Evolutionary conservation across 2,113 vertebrate genomes (phyloP).

Genomic region (Boulengeromyrus knoepffleri): DNA sequence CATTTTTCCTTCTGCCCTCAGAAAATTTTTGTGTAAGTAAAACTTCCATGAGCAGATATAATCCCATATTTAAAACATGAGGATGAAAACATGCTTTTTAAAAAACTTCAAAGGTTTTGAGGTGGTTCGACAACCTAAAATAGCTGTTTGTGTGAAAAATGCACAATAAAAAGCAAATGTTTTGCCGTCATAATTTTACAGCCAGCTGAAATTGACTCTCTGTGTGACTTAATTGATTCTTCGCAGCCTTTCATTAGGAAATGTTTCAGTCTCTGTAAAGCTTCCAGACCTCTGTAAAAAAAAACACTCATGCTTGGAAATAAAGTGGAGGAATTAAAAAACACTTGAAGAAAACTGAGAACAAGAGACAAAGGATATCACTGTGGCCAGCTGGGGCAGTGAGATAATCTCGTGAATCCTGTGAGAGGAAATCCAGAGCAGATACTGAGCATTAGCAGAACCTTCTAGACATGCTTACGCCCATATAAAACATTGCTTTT

Average conservation of each 20-base stretch:
- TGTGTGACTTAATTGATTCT: conserved; percentile 21
- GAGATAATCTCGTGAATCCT: background rate
- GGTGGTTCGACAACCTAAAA: background rate
- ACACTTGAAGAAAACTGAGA: background rate
- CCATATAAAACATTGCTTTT: background rate
- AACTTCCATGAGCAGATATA: background rate
- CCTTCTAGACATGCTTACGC: background rate
- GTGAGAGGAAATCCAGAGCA: background rate
- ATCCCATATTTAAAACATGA: background rate
- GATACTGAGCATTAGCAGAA: background rate
- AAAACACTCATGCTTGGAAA: background rate
- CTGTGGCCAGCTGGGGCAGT: background rate
- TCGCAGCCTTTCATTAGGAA: conserved; percentile 10
- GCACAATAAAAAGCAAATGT: background rate
- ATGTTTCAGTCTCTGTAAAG: conserved; percentile 13
- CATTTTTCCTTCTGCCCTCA: too few species aligned
- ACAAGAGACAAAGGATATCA: background rate
- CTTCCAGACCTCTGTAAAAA: conserved; percentile 1
- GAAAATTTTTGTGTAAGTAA: too few species aligned
- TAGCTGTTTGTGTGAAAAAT: background rate
- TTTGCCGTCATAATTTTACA: background rate
- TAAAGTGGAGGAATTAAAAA: conserved; percentile 17
- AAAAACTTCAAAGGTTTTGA: background rate
- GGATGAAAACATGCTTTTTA: background rate
- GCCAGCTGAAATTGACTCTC: background rate